These are phyloP conservation scores for Nomia melanderi DNA, from an alignment of 1,140 invertebrate species.

Conservation along the genomic window DNA sequence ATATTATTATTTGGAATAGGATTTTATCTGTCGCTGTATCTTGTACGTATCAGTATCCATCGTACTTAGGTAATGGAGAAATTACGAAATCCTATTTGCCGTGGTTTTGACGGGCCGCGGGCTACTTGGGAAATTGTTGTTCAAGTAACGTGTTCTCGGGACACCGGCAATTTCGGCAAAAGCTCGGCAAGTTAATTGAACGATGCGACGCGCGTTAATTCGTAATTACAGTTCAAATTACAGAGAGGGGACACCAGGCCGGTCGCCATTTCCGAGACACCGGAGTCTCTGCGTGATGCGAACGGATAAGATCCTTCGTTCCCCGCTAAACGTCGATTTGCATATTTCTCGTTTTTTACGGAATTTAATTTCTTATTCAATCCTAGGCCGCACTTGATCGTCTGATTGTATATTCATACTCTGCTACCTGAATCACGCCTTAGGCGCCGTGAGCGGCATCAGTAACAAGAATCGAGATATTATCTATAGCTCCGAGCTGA, in stretches of 20 bases:
- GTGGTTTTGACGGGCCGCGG: background rate
- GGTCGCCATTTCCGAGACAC: background rate
- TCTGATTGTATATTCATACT: constrained; percentile 23
- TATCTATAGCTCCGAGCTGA: constrained; percentile 8
- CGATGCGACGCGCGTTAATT: constrained; percentile 29
- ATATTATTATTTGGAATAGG: no score
- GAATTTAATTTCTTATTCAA: constrained; percentile 13
- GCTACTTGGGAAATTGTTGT: constrained; percentile 30
- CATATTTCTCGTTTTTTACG: background rate
- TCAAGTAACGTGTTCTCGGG: background rate
- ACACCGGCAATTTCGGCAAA: constrained; percentile 12
- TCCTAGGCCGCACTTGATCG: background rate
- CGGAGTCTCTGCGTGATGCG: background rate
- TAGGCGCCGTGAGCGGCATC: background rate
- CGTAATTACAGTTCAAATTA: constrained; percentile 41
- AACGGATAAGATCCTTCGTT: background rate
- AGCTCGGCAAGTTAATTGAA: constrained; percentile 34
- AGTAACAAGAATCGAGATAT: constrained; percentile 25
- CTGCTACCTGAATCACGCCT: background rate
- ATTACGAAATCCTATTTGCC: constrained; percentile 11
- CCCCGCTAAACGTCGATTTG: background rate
- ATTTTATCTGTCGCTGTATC: no score
- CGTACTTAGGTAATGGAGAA: background rate
- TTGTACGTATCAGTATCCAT: background rate
- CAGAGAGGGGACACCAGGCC: background rate